Conservation (phyloP, 2,113 vertebrate genomes). For the Trogon surrucura region DNA sequence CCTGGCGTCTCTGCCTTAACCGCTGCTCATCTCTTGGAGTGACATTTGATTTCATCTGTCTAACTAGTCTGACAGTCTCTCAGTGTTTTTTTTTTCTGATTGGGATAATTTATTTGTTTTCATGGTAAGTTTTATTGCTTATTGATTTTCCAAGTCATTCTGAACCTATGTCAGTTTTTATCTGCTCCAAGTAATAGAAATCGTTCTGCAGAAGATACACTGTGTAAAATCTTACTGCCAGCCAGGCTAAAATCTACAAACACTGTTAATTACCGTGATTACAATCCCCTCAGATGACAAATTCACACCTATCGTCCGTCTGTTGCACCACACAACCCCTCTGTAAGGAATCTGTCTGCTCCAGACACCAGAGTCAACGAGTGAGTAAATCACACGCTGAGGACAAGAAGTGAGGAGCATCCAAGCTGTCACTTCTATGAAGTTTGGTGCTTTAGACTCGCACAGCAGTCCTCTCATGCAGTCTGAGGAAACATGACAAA, state of each 20-base stretch:
- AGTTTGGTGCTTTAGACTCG: not conserved
- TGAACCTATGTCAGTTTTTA: slow-evolving; percentile 36
- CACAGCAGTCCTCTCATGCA: not conserved
- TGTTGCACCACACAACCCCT: not conserved
- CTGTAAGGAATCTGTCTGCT: not conserved
- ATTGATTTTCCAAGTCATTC: slow-evolving; percentile 60
- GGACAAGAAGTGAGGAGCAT: not conserved
- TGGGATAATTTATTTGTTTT: slow-evolving; percentile 62
- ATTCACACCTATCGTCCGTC: not conserved
- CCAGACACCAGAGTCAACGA: not conserved
- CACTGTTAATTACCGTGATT: not conserved
- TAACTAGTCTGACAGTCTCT: not conserved
- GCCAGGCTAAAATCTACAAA: not conserved
- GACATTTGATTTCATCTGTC: not conserved
- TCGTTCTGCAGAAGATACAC: not conserved
- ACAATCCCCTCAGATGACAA: not conserved
- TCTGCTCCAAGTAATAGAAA: slow-evolving; percentile 47
- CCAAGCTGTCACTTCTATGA: not conserved
- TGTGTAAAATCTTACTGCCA: not conserved
- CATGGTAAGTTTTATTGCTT: slow-evolving; percentile 67
- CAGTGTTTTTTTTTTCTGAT: not conserved
- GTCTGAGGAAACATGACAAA: not conserved
- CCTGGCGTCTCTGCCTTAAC: not conserved
- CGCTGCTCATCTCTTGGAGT: not conserved
- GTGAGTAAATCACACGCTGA: rapidly evolving